Evolutionary conservation across 2,113 vertebrate species (phyloP).

Genomic region (Phrynosoma platyrhinos): DNA sequence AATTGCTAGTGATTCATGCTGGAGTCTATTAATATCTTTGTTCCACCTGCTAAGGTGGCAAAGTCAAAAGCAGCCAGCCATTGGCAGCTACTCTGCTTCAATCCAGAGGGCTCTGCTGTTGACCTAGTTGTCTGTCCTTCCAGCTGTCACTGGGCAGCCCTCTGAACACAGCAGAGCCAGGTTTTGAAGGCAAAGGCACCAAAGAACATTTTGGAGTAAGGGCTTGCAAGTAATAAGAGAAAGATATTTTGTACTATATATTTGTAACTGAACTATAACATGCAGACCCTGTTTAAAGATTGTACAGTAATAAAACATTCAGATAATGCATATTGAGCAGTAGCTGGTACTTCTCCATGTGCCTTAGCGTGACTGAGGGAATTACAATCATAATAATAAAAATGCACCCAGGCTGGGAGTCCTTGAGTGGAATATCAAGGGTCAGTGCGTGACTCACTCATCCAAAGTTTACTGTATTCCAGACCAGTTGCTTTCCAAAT

Average conservation of each 20-base stretch:
- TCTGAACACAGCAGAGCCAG: not conserved
- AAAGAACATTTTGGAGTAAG: not conserved
- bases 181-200: not conserved
- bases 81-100: not conserved
- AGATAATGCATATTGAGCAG: not conserved
- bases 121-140: slow-evolving; percentile 18
- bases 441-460: not conserved
- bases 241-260: not conserved
- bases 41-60: slow-evolving; percentile 32
- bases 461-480: not conserved
- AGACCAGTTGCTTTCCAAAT: not conserved
- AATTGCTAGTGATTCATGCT: slow-evolving; percentile 14
- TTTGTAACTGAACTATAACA: not conserved
- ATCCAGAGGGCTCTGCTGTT: slow-evolving; percentile 8
- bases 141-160: slow-evolving; percentile 1
- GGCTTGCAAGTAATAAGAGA: not conserved
- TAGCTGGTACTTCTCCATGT: not conserved
- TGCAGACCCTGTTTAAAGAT: not conserved
- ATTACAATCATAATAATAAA: not conserved
- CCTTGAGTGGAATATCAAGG: not conserved
- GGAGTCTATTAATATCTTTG: slow-evolving; percentile 14
- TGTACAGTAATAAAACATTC: not conserved
- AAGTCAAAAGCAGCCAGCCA: not conserved
- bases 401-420: not conserved
- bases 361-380: not conserved